A percentile compares a stretch with the other conserved stretches of the same genome.
phyloP scores from a whole-genome alignment of 2,113 vertebrate genomes.

The Fregata magnificens region DNA sequence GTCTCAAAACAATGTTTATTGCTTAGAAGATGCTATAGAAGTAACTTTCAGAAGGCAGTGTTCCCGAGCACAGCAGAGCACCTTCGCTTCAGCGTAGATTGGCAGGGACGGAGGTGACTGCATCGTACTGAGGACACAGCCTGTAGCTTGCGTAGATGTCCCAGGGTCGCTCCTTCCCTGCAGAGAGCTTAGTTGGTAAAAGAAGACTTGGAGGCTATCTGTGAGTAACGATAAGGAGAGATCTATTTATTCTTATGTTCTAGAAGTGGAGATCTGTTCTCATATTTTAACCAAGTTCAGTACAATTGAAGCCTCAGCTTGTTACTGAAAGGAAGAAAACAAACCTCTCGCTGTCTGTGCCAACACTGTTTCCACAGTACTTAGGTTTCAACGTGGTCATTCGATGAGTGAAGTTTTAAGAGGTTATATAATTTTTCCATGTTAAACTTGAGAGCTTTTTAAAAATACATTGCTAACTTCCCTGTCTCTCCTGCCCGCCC shows the following conservation, averaged over 20 bases:
- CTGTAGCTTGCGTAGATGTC: background rate
- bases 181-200: background rate
- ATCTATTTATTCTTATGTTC: background rate
- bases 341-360: background rate
- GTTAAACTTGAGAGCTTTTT: background rate
- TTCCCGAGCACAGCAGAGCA: background rate
- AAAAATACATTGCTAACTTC: background rate
- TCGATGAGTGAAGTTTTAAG: background rate
- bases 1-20: background rate
- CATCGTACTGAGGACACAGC: fast-evolving
- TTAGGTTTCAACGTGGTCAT: background rate
- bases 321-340: background rate
- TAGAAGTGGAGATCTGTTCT: background rate
- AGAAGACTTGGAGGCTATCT: background rate
- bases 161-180: background rate
- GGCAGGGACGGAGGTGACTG: background rate
- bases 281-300: background rate
- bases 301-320: background rate
- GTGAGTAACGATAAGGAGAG: background rate
- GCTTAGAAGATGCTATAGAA: background rate
- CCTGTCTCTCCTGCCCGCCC: background rate
- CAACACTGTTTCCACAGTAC: background rate
- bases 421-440: fast-evolving
- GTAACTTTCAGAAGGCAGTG: background rate
- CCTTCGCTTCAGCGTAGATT: background rate